Percentiles rank a stretch among this genome's conserved stretches.
Conservation (phyloP, 92 coral and sea anemone species). For the Heliopora coerulea region DNA sequence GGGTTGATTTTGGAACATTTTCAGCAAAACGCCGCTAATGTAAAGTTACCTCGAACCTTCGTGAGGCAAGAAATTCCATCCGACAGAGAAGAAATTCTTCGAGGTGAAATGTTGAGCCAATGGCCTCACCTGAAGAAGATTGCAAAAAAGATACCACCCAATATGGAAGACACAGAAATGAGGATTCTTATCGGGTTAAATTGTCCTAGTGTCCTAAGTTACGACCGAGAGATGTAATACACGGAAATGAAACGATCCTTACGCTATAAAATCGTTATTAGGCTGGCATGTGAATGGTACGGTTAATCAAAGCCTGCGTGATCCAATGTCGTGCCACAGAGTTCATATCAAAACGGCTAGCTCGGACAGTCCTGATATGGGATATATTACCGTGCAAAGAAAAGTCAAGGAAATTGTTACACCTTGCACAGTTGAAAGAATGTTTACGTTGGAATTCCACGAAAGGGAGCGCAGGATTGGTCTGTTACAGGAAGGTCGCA, state of each 20-base stretch:
- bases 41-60: constrained; percentile 47
- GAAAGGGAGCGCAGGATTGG: constrained; percentile 48
- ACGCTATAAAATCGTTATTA: constrained; percentile 46
- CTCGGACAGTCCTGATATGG: constrained; percentile 10
- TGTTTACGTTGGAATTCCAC: constrained; percentile 51
- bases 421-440: constrained; percentile 25
- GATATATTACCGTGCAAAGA: constrained; percentile 41
- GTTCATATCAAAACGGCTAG: constrained; percentile 27
- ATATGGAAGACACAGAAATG: constrained; percentile 54
- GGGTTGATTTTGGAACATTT: constrained; percentile 31
- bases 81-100: constrained; percentile 49
- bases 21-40: not conserved
- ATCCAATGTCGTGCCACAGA: constrained; percentile 36
- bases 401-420: constrained; percentile 26
- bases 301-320: constrained; percentile 7
- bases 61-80: constrained; percentile 54
- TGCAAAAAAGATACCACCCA: constrained; percentile 43
- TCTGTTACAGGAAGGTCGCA: constrained; percentile 43
- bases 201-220: constrained; percentile 54
- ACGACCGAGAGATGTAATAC: constrained; percentile 53
- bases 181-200: constrained; percentile 54
- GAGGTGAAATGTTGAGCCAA: constrained; percentile 39
- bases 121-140: constrained; percentile 51
- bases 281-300: constrained; percentile 55
- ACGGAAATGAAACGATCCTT: constrained; percentile 40